phyloP scores from a whole-genome alignment of 1,140 invertebrate genomes.

The Frieseomelitta varia region DNA sequence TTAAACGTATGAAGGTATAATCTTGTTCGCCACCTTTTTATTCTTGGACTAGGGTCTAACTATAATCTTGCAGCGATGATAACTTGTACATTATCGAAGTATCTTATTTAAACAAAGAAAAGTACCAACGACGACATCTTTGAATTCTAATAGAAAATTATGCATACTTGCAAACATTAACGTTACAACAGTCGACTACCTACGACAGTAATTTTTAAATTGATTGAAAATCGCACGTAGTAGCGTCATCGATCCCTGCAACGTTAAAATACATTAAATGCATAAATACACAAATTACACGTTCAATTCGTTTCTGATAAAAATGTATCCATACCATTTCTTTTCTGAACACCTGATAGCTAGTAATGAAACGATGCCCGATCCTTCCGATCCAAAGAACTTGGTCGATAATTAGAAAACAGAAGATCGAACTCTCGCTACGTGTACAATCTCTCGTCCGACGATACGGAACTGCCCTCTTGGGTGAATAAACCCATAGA shows the following conservation, averaged over 20 bases:
- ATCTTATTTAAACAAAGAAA: neutral
- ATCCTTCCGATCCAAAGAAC: neutral
- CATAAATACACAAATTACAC: no score
- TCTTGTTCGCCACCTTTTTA: neutral
- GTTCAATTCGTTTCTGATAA: no score
- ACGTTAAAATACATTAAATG: no score
- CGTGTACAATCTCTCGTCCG: neutral
- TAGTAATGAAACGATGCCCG: neutral
- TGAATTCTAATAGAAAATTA: neutral
- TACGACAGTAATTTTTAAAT: no score
- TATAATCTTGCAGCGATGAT: neutral
- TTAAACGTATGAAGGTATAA: constrained; percentile 27
- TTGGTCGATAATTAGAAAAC: constrained; percentile 34
- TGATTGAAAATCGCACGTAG: no score
- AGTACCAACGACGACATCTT: neutral
- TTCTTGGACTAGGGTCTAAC: neutral
- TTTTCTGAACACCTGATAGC: neutral
- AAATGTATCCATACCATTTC: no score
- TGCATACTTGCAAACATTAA: neutral
- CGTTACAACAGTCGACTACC: no score
- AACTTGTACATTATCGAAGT: neutral
- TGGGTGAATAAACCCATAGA: constrained; percentile 48
- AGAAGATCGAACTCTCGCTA: neutral
- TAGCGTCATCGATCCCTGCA: no score
- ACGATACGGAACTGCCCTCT: constrained; percentile 20